Base-by-base conservation (phyloP, 2,113 vertebrate genomes). In the Neogale vison region DNA sequence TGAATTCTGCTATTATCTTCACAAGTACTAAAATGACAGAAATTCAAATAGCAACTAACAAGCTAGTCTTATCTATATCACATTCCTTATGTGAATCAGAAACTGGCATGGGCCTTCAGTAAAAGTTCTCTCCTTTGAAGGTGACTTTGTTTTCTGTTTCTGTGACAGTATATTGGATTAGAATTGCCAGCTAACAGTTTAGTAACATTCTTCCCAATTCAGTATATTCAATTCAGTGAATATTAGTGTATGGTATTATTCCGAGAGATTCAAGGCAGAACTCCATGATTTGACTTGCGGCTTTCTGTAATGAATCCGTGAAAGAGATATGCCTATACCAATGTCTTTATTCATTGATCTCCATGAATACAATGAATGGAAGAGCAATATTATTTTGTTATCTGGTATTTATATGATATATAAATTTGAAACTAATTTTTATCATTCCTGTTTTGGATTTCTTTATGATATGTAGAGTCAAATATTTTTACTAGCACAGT, bases 41-140 rank as follows among this genome's bases (percentile, higher is more conserved):
- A 98, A 98, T 99, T 99, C 98, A 99, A 98, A 98, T 98, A 98
- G 98, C 96, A 98, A 96, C 98, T 98, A 98, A 98, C 99, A 99
- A 98, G 97, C 98, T 96, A 95, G 92, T 96, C 96, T 98, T 98
- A 98, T 97, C 31, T 57, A 80, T 88, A 98, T 80, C 77, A 8
- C 88, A 93, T 98, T 98, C 83, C 90, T 98, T 47, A 94, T 97
- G 65, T 93, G 90, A 97, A 95, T 92, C 89, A 97, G 71, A 96
- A 71, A 79, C 77, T 97, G 90, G 93, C 91, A 87, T 88, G 76
- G 59, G 65, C 76, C 69, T 87, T 96, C 97, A 96, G 59, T 95
- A 23, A 96, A 76, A 98, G 52, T 88, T 96, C 85, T 95, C 77
- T 97, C 92, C 96, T 98, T 97, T 98, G 97, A 98, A 83, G 94